Evolutionary conservation across 1,140 invertebrate genomes (phyloP).

Genomic region (Drosophila micromelanica): DNA sequence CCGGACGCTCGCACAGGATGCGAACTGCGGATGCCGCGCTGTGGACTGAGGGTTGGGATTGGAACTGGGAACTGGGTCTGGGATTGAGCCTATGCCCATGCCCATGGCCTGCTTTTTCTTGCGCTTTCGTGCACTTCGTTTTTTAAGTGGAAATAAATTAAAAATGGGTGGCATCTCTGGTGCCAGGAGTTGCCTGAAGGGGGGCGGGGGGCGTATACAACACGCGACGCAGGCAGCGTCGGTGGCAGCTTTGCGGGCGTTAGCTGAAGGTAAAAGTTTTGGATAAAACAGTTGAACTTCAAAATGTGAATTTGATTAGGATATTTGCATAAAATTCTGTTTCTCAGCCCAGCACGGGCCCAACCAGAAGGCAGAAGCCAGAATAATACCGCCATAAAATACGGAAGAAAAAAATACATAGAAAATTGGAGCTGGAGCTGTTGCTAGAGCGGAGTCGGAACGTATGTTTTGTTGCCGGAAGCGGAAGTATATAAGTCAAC

Average conservation of each 20-base stretch:
- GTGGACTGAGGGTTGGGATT: conserved; percentile 7
- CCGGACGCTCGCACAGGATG: conserved; percentile 81
- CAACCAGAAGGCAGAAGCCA: conserved; percentile 17
- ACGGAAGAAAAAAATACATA: conserved; percentile 6
- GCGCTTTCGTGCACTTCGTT: conserved; percentile 40
- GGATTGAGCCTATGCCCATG: conserved; percentile 33
- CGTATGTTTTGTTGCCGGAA: conserved; percentile 73
- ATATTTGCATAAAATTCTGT: conserved; percentile 84
- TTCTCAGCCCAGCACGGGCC: conserved; percentile 35
- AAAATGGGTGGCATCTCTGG: conserved; percentile 75
- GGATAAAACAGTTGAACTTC: conserved; percentile 84
- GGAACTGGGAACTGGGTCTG: conserved; percentile 19
- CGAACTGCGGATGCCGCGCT: conserved; percentile 51
- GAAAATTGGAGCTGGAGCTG: conserved; percentile 2
- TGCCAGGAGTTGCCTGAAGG: too few relatives aligned
- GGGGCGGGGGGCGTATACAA: conserved; percentile 48
- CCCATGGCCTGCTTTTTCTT: conserved; percentile 33
- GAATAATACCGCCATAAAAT: conserved; percentile 55
- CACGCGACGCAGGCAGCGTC: conserved; percentile 55
- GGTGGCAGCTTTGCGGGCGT: conserved; percentile 37
- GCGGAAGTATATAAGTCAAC: conserved; percentile 69
- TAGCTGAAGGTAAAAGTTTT: conserved; percentile 71
- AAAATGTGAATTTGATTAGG: conserved; percentile 84
- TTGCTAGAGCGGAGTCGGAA: conserved; percentile 12
- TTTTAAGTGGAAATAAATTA: conserved; percentile 84